Base-by-base conservation (phyloP, 2,888 invertebrate species). In the Caenorhabditis sp. region DNA sequence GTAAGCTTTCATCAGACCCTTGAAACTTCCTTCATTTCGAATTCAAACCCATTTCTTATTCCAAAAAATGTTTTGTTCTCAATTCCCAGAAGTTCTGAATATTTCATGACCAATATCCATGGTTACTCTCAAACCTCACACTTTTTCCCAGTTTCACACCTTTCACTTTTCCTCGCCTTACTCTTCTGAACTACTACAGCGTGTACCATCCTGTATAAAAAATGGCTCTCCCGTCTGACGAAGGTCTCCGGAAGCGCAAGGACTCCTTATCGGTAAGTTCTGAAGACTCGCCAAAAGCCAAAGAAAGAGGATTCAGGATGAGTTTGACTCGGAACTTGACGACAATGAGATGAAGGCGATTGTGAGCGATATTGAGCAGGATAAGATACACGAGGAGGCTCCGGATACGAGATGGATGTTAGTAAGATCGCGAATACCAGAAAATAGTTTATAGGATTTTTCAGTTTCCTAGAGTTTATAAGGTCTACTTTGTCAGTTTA, bases 311-410 rank as follows among this genome's bases (percentile, higher is more conserved):
- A 12, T 66, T 66, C 38, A 86, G 87, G 84, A 87, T 47, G 87
- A 85, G 22, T 84, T 76, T 61, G 87, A 85, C 72, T 85, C 84
- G 47, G 84, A 84, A 28, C 35, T 84, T 5, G 84, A 85, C 51
- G 85, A 88, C 61, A 70, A 82, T 44, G 86, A 86, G 77, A 86
- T 88, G 84, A 82, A 87, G 38, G 76, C 80, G 1, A 87, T 88
- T 68, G 85, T 89, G 22, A 83, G 77, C 26, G 89, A 88, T n/a
- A 84, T 89, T 54, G 87, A 89, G 74, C 83, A 85, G 63, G 88
- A 89, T 54, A 84, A 85, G 59, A 61, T 84, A 19, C 75, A 85
- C 22, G 82, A 74, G 38, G 61, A 63, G 28, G 51, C 44, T 1
- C 81, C 85, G 24, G 85, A 85, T 54, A 84, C 85, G 1, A 49